Evolutionary conservation across 2,888 invertebrate genomes (phyloP), one percentile per base, ranked within the genome.

Genomic region (Gastrophysa polygoni): DNA sequence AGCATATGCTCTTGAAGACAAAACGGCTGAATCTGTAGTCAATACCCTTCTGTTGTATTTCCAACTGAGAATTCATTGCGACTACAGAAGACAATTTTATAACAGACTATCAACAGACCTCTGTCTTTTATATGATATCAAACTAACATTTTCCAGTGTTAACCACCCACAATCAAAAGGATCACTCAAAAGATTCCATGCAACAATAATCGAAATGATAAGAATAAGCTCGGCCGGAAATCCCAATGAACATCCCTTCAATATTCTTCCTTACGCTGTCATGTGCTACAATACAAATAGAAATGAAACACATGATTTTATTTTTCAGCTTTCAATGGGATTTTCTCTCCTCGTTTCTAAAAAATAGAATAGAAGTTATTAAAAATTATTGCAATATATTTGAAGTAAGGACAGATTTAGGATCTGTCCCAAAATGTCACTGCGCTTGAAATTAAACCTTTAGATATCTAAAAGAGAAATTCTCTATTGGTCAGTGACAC

Each of bases 191-290:
- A 16, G 58, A 18, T 64, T 61, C 17, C 55, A 63, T 34, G 52
- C n/a, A n/a, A n/a, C n/a, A n/a, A n/a, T n/a, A n/a, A n/a, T 17
- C 1, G 60, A 66, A 59, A 65, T 65, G 59, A 63, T 65, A 10
- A 11, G 59, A 47, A 46, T 43, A 5, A n/a, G 59, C 18, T 11
- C 10, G 2, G 32, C 32, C 2, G 32, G 58, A 43, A 50, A 60
- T n/a, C 66, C 59, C 3, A 28, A 47, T 10, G 65, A 63, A 59
- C 51, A 63, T 20, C 59, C 63, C 14, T 60, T 56, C 14, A 55
- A 50, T 17, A 34, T 64, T 11, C 28, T 60, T 11, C 63, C 57
- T 10, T 64, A 55, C 18, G 55, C 63, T 11, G 50, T 48, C n/a
- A 64, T 66, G 8, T 64, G 64, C 17, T 66, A 64, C 32, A 66